phyloP scores from a whole-genome alignment of 35 echinoderm and acorn worm species.

The Apostichopus californicus region DNA sequence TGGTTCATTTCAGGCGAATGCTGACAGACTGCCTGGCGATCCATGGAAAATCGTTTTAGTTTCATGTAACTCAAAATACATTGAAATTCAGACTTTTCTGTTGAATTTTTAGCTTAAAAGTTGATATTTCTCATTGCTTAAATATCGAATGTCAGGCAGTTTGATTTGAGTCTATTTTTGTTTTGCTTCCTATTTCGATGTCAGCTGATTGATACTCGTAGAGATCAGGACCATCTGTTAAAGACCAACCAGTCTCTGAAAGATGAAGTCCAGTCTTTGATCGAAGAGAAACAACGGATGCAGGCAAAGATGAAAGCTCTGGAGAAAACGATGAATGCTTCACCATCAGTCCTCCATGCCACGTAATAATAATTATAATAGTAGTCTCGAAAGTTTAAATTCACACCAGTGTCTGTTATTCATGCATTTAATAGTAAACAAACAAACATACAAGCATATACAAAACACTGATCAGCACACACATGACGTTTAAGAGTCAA shows the following conservation, averaged over 20 bases:
- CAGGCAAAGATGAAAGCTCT: not conserved
- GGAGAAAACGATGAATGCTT: not conserved
- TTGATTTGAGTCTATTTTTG: not conserved
- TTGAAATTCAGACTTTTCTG: not conserved
- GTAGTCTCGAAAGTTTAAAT: not conserved
- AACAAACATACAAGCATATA: not conserved
- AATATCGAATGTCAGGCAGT: too few species aligned
- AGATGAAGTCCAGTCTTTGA: constrained; percentile 14
- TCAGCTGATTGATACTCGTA: constrained; percentile 1
- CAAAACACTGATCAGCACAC: not conserved
- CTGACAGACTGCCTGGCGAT: not conserved
- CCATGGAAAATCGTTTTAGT: not conserved
- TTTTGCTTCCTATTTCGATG: not conserved
- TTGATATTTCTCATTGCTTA: too few species aligned
- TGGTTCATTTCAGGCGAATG: too few species aligned
- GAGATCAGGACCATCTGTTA: constrained; percentile 3
- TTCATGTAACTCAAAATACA: not conserved
- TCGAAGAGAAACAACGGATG: not conserved
- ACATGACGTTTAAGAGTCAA: too few species aligned
- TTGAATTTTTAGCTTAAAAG: too few species aligned
- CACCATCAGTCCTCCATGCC: not conserved
- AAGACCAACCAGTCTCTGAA: constrained; percentile 8
- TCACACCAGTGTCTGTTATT: constrained; percentile 6
- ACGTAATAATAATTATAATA: not conserved
- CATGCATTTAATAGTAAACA: constrained; percentile 7